phyloP scores from a whole-genome alignment of 92 coral and sea anemone genomes.

The Diadumene lineata region DNA sequence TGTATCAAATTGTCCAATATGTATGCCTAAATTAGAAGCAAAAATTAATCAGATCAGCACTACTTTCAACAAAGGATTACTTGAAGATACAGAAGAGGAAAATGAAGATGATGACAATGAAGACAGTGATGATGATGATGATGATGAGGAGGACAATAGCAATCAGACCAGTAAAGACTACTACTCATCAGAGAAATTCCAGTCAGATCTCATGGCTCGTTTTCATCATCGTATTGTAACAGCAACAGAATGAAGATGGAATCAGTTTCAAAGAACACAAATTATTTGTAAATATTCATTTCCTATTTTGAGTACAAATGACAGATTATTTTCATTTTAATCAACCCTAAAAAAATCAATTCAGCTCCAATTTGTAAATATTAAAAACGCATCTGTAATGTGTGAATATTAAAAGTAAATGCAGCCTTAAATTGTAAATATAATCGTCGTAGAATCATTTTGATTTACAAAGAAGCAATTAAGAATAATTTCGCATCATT shows the following conservation, averaged over 20 bases:
- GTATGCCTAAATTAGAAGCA: conserved; percentile 16
- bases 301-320: neutral
- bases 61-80: conserved; percentile 23
- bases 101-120: conserved; percentile 18
- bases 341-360: too few species aligned
- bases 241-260: neutral
- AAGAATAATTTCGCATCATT: too few species aligned
- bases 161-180: neutral
- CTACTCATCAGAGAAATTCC: conserved; percentile 29
- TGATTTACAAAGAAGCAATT: too few species aligned
- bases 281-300: too few species aligned
- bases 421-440: too few species aligned
- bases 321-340: too few species aligned
- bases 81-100: conserved; percentile 14
- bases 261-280: neutral
- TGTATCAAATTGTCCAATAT: conserved; percentile 25
- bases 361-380: too few species aligned
- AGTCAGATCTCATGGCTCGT: conserved; percentile 29
- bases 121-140: conserved; percentile 36
- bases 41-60: conserved; percentile 13
- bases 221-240: conserved; percentile 11
- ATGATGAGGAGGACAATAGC: neutral
- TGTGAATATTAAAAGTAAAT: too few species aligned
- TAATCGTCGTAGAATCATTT: too few species aligned
- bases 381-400: too few species aligned